phyloP scores from a whole-genome alignment of 1,140 invertebrate genomes.

The Drosophila tani region DNA sequence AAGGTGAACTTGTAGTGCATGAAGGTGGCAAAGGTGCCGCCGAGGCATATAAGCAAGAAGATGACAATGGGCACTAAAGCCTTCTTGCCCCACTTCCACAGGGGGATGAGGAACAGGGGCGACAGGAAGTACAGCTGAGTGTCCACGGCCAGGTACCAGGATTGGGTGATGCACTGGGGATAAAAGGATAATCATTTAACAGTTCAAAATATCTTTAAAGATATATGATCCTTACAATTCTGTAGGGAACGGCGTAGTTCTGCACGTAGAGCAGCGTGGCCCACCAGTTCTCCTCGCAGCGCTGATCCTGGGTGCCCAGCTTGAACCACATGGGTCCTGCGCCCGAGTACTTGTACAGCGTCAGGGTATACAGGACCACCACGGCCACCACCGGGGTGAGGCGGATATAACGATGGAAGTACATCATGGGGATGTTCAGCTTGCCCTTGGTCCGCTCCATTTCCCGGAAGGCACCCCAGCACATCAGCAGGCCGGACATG shows the following conservation, averaged over 20 bases:
- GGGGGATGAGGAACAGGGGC: constrained; percentile 90
- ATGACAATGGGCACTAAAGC: constrained; percentile 87
- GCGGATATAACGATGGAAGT: constrained; percentile 86
- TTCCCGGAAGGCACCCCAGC: constrained; percentile 88
- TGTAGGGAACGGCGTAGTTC: constrained; percentile 88
- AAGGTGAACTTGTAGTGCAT: constrained; percentile 86
- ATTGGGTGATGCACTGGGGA: constrained; percentile 93
- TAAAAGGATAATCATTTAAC: no score
- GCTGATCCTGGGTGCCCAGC: constrained; percentile 87
- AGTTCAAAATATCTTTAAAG: not conserved
- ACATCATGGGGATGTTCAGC: constrained; percentile 84
- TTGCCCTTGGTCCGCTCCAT: constrained; percentile 88
- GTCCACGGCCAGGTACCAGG: constrained; percentile 95
- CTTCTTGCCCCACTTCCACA: constrained; percentile 88
- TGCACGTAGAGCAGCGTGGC: constrained; percentile 93
- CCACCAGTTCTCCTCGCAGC: constrained; percentile 93
- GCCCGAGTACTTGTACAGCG: constrained; percentile 85
- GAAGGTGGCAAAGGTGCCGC: constrained; percentile 88
- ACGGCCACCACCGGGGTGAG: constrained; percentile 87
- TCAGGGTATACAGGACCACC: constrained; percentile 86
- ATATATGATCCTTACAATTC: constrained; percentile 64
- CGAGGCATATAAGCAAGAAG: constrained; percentile 86
- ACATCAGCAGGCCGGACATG: constrained; percentile 89
- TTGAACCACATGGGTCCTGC: constrained; percentile 87
- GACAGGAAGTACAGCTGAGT: constrained; percentile 93